These are phyloP conservation scores for Sphaeramia orbicularis DNA, from an alignment of 2,797 vertebrate genomes.

Conservation along the genomic window DNA sequence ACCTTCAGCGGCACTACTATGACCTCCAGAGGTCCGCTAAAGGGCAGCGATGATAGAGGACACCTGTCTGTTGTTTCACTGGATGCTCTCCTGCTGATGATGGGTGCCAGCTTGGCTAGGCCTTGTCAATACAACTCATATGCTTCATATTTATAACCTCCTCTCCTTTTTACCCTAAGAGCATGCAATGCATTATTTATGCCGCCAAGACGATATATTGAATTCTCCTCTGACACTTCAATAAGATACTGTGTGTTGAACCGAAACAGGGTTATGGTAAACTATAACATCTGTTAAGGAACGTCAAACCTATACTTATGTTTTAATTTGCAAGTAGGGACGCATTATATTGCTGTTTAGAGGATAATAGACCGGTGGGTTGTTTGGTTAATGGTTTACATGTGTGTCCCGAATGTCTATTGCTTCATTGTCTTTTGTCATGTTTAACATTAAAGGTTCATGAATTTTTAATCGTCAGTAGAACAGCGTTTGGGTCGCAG, in stretches of 20 bases:
- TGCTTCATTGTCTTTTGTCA: slow-evolving; percentile 62
- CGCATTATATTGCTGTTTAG: not conserved
- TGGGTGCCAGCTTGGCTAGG: slow-evolving; percentile 75
- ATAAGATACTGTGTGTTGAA: slow-evolving; percentile 53
- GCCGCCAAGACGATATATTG: slow-evolving; percentile 69
- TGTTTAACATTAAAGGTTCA: slow-evolving; percentile 80
- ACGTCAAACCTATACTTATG: not conserved
- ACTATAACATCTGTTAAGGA: slow-evolving; percentile 27
- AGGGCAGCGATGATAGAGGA: slow-evolving; percentile 60
- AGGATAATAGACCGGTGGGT: not conserved
- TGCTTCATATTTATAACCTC: slow-evolving; percentile 81
- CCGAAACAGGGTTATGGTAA: slow-evolving; percentile 9
- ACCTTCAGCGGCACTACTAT: not conserved
- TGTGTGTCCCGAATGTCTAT: slow-evolving; percentile 9
- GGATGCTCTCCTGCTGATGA: slow-evolving; percentile 54
- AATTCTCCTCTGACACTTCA: slow-evolving; percentile 70
- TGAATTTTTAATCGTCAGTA: slow-evolving; percentile 79
- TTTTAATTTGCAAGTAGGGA: slow-evolving; percentile 5
- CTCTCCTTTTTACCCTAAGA: slow-evolving; percentile 75
- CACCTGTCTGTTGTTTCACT: slow-evolving; percentile 69
- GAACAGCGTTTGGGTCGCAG: slow-evolving; percentile 40
- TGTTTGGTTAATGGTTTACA: not conserved
- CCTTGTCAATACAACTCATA: slow-evolving; percentile 75
- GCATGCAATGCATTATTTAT: slow-evolving; percentile 82
- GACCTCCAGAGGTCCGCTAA: slow-evolving; percentile 41